Evolutionary conservation across 2,113 vertebrate species (phyloP).

Genomic region (Coreoperca whiteheadi): DNA sequence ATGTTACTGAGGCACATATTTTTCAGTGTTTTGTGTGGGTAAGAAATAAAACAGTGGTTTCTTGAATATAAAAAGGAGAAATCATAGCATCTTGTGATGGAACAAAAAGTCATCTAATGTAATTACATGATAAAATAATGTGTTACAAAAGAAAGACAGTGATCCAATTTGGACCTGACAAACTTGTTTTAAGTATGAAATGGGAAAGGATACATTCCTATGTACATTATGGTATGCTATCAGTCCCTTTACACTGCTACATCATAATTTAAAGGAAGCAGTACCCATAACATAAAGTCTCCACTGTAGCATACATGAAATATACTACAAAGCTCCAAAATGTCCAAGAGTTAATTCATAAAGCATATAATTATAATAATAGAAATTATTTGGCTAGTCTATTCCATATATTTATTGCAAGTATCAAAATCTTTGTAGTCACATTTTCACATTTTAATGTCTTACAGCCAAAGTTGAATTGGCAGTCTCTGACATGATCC

Average conservation of each 20-base stretch:
- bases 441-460: conserved; percentile 37
- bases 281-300: not conserved
- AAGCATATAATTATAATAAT: conserved; percentile 15
- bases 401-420: conserved; percentile 41
- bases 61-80: conserved; percentile 51
- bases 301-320: conserved; percentile 19
- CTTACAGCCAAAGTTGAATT: conserved; percentile 14
- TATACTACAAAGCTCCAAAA: conserved; percentile 22
- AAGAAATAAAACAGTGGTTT: conserved; percentile 35
- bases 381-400: conserved; percentile 29
- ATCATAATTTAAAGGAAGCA: conserved; percentile 6
- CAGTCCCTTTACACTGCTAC: conserved; percentile 17
- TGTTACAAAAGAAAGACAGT: conserved; percentile 46
- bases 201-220: conserved; percentile 63
- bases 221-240: conserved; percentile 53
- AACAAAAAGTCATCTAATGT: conserved; percentile 25
- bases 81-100: conserved; percentile 23
- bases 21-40: conserved; percentile 33
- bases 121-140: conserved; percentile 13
- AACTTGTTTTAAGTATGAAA: conserved; percentile 34
- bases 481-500: conserved; percentile 32
- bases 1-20: conserved; percentile 77
- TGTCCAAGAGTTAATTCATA: conserved; percentile 22
- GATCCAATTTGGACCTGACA: conserved; percentile 28
- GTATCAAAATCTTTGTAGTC: conserved; percentile 53